Base-by-base conservation (phyloP, 2,888 invertebrate genomes). In the Pegoplata infirma region DNA sequence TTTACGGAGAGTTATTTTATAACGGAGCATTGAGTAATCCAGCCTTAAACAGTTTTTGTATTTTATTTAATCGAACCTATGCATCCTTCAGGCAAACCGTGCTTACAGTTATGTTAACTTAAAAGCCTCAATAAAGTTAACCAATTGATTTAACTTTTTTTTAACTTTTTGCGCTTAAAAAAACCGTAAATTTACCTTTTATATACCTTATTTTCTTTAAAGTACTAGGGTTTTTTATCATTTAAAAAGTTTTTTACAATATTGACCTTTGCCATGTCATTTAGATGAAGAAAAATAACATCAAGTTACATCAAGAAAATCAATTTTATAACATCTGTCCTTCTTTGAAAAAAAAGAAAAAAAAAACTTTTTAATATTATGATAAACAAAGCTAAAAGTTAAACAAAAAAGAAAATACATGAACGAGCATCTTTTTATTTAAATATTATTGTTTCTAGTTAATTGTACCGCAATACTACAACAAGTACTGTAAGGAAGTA, bases 391-490 rank as follows among this genome's bases (percentile, higher is more conserved):
- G n/a, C n/a, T n/a, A 40, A 40, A n/a, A 16, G 46, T n/a, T n/a
- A 36, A 25, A 2, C 8, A 36, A 44, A 44, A 55, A 36, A 3
- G 21, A 68, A 53, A 36, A 21, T 49, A 32, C 28, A 19, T 19
- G n/a, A 47, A 28, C 28, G 14, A 44, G n/a, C 36, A 63, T 58
- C 53, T 28, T n/a, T n/a, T n/a, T 71, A 53, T 55, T 46, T 28
- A 63, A 73, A 63, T 77, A 36, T 46, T 68, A 56, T 72, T 66
- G 51, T 58, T 63, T 21, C 36, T 25, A 46, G 51, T 68, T 73
- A 77, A 72, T 77, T 73, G 40, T 67, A 49, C 53, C 51, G 67
- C 72, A 72, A 17, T 64, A 44, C 46, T 25, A 55, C 40, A 51
- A 28, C 10, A 5, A 25, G 44, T 53, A 40, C 36, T 25, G 6